Evolutionary conservation across 2,797 vertebrate species (phyloP), one percentile per base, ranked within the genome.

Genomic region (Phaenicophaeus curvirostris): DNA sequence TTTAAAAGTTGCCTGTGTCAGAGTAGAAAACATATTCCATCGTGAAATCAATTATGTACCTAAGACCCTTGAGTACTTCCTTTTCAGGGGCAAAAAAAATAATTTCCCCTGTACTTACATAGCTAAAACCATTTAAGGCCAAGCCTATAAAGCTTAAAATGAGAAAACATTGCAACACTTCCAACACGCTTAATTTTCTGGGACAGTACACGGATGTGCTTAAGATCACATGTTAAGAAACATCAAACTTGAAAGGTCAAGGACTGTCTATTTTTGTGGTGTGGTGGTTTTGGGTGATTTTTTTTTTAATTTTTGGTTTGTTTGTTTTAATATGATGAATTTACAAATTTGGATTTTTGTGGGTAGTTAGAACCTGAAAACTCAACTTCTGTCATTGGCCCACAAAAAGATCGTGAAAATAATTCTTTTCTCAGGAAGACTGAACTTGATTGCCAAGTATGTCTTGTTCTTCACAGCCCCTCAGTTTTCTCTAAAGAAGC

Each of bases 31-130:
- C 24, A 18, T 30, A 72, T 44, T 87, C 58, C 51, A 30, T 44
- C 46, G 16, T 62, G 20, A 77, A 69, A 76, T 87, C 54, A 20
- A 11, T 82, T 44, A 23, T 46, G 42, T 48, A 80, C 19, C 35
- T 74, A 61, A 71, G 23, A 19, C 42, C 15, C 5, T 84, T 61
- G 50, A 63, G 54, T 87, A 71, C 46, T 31, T 50, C 35, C 23
- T 87, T 91, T 48, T 35, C 37, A 50, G 28, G 13, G 35, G 6
- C 25, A 61, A 41, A 71, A 59, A 59, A 66, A 35, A 10, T 21
- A 15, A 2, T 6, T 68, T 39, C 21, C 1, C 2, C 2, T 5
- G 19, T 42, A 3, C 14, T 88, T 77, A 6, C 0, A 2, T 51
- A n/a, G n/a, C 23, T 92, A 69, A 86, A 88, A 37, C 9, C 8